Evolutionary conservation across 1,140 invertebrate species (phyloP).

Genomic region (Lamellibrachia luymesi): DNA sequence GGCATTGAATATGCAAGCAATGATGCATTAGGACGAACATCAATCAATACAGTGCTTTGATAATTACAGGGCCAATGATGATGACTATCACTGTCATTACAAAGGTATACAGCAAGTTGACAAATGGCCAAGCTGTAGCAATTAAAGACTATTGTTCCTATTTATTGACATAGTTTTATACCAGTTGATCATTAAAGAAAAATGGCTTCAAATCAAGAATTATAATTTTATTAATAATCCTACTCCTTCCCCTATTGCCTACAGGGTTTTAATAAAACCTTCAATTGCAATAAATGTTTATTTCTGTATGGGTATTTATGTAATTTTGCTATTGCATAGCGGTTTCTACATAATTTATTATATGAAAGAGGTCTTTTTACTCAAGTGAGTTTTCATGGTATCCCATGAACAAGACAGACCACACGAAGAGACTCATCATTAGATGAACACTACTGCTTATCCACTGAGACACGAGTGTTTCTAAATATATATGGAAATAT

Average conservation of each 20-base stretch:
- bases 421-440: neutral
- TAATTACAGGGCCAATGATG: neutral
- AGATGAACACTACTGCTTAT: neutral
- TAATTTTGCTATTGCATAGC: no score
- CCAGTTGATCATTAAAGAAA: no score
- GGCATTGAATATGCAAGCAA: neutral
- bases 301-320: no score
- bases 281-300: no score
- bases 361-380: no score
- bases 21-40: neutral
- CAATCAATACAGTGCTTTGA: neutral
- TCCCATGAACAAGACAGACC: neutral
- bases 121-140: neutral
- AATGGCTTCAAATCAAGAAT: no score
- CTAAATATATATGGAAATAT: neutral
- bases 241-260: no score
- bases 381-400: no score
- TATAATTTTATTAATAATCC: no score
- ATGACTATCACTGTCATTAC: neutral
- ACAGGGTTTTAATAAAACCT: no score
- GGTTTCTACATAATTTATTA: no score
- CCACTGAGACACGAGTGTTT: neutral
- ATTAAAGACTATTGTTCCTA: neutral
- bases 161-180: neutral
- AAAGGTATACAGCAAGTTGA: neutral